phyloP scores from a whole-genome alignment of 2,797 vertebrate species.

The Lithobates sylvaticus region DNA sequence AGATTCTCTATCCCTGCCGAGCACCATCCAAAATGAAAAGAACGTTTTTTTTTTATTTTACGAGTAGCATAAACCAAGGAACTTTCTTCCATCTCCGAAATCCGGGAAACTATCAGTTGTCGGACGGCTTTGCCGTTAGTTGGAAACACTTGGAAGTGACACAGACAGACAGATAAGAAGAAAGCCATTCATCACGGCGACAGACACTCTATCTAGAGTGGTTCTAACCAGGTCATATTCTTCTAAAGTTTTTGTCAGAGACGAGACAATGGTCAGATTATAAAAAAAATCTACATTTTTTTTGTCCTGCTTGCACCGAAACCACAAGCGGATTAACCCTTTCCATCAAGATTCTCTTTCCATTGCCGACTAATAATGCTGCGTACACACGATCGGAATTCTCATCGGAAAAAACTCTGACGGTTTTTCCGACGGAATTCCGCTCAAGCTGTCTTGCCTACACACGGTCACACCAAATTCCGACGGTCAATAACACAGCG shows the following conservation, averaged over 20 bases:
- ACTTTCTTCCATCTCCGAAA: neutral
- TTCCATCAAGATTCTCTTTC: constrained; percentile 32
- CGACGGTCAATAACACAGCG: no score
- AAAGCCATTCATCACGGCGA: constrained; percentile 71
- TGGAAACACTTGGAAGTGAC: constrained; percentile 67
- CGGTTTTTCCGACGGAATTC: no score
- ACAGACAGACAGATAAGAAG: constrained; percentile 26
- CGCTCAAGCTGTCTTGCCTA: no score
- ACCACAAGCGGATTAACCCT: constrained; percentile 48
- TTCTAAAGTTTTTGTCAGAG: constrained; percentile 64
- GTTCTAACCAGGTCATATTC: constrained; percentile 69
- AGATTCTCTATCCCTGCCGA: no score
- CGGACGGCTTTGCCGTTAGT: constrained; percentile 68
- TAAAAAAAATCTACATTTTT: constrained; percentile 46
- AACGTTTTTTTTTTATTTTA: no score
- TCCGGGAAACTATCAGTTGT: constrained; percentile 44
- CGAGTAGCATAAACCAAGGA: neutral
- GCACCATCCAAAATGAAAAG: no score
- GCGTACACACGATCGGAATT: no score
- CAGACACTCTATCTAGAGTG: constrained; percentile 66
- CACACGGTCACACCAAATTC: no score
- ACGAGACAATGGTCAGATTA: constrained; percentile 56
- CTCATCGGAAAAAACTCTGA: no score
- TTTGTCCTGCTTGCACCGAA: constrained; percentile 65
- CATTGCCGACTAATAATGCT: constrained; percentile 37